phyloP scores from a whole-genome alignment of 2,113 vertebrate genomes.

The Puntigrus tetrazona region DNA sequence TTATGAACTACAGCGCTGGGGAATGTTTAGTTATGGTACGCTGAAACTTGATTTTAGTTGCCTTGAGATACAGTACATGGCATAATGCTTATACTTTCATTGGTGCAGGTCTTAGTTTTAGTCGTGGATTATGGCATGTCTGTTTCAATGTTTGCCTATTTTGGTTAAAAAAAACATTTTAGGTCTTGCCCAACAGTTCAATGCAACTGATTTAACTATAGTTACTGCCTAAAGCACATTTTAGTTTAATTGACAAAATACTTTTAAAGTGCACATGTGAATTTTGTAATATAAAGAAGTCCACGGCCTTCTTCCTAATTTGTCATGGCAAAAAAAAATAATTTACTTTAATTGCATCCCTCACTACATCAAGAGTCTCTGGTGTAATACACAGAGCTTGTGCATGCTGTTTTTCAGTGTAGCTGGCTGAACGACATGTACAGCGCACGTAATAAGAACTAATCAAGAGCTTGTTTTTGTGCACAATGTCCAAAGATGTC shows the following conservation, averaged over 20 bases:
- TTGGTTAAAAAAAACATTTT: neutral
- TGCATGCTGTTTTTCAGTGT: constrained; percentile 22
- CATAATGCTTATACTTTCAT: neutral
- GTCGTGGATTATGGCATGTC: neutral
- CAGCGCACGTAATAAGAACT: constrained; percentile 38
- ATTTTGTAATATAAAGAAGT: neutral
- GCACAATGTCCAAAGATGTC: constrained; percentile 48
- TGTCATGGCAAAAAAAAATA: neutral
- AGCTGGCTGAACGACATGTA: constrained; percentile 20
- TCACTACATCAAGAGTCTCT: constrained; percentile 6
- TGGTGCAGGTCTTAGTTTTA: neutral
- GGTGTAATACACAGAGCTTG: neutral
- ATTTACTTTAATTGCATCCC: neutral
- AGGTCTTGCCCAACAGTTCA: neutral
- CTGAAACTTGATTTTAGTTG: neutral
- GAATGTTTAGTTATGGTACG: neutral
- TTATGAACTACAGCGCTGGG: neutral
- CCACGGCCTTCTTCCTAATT: neutral
- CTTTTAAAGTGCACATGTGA: neutral
- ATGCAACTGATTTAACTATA: neutral
- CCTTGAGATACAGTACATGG: neutral
- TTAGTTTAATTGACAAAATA: neutral
- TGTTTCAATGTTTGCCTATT: neutral
- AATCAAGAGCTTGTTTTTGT: constrained; percentile 50
- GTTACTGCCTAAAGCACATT: neutral